Percentiles rank a stretch among this genome's conserved stretches.
These are phyloP conservation scores for Caenorhabditis afra DNA, from an alignment of 2,888 invertebrate species.

Conservation along the genomic window DNA sequence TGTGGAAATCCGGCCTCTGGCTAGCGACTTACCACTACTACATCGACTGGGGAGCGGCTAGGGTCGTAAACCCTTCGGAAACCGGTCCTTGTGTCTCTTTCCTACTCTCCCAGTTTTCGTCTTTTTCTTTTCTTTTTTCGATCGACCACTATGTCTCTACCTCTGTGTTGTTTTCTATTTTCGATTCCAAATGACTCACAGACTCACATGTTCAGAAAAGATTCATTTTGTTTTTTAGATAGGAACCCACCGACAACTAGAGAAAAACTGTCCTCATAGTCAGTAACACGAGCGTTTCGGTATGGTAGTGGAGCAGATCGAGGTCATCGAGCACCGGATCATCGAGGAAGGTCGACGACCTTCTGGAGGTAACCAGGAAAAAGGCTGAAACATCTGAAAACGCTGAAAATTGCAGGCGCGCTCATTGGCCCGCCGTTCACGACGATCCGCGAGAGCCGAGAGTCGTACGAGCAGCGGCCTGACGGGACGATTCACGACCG, in stretches of 20 bases:
- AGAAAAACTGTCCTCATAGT: neutral
- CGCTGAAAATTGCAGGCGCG: slow-evolving; percentile 6
- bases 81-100: slow-evolving; percentile 18
- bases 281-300: neutral
- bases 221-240: neutral
- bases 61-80: slow-evolving; percentile 14
- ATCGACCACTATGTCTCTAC: slow-evolving; percentile 6
- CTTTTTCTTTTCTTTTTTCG: slow-evolving; percentile 8
- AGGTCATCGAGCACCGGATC: slow-evolving; percentile 77
- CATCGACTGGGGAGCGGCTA: neutral
- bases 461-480: slow-evolving; percentile 56
- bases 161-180: slow-evolving; percentile 9
- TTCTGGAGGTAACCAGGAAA: slow-evolving; percentile 3
- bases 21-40: too few relatives aligned
- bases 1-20: too few relatives aligned
- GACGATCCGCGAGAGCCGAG: slow-evolving; percentile 58
- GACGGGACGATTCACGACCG: slow-evolving; percentile 58
- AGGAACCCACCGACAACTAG: too few relatives aligned
- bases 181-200: neutral
- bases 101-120: neutral
- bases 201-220: too few relatives aligned
- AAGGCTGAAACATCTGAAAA: neutral
- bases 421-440: slow-evolving; percentile 39
- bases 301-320: slow-evolving; percentile 77
- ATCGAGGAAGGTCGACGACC: slow-evolving; percentile 69